Base-by-base conservation (phyloP, 2,113 vertebrate species). In the Periophthalmus modestus region DNA sequence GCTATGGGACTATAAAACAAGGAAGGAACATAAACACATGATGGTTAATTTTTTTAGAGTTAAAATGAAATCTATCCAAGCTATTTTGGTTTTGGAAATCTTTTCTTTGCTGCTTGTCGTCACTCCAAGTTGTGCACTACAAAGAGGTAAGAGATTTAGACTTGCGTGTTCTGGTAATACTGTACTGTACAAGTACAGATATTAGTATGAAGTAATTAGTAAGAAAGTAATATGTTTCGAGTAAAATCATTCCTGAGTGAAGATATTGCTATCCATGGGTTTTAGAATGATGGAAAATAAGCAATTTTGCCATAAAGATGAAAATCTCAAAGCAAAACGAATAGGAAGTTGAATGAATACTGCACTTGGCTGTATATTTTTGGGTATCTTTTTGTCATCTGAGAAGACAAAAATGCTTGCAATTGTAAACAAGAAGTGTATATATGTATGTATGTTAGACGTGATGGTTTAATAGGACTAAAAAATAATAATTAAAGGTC, bases 61-160 rank as follows among this genome's bases (percentile, higher is more conserved):
- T 92, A 95, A 59, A 80, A 98, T 98, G 97, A 96, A 92, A 92
- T 89, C 91, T 65, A 76, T 88, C 13, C 77, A 91, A 85, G 89
- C 93, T 91, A 91, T 94, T 93, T 85, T 92, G 71, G 86, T 95
- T 77, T 58, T 94, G 66, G 84, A 91, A 13, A 70, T 95, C 83
- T 78, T 96, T 61, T 85, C 68, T 65, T 77, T 92, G 66, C 85
- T 96, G 90, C 89, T 91, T 78, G 87, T 92, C 83, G 87, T 96
- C 82, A 87, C 91, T 58, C 87, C 93, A 77, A 91, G 91, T n/a
- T 91, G 93, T 19, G 93, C 82, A 1, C 82, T 93, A 75, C 95
- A 92, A 18, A 96, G 95, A 98, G 97, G 97, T 98, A 92, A 85
- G 96, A 68, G 14, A 66, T 10, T 15, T 19, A 19, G 58, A 2